Percentiles rank a stretch among this genome's conserved stretches.
Evolutionary conservation across 2,113 vertebrate species (phyloP).

Genomic region (Cromileptes altivelis): DNA sequence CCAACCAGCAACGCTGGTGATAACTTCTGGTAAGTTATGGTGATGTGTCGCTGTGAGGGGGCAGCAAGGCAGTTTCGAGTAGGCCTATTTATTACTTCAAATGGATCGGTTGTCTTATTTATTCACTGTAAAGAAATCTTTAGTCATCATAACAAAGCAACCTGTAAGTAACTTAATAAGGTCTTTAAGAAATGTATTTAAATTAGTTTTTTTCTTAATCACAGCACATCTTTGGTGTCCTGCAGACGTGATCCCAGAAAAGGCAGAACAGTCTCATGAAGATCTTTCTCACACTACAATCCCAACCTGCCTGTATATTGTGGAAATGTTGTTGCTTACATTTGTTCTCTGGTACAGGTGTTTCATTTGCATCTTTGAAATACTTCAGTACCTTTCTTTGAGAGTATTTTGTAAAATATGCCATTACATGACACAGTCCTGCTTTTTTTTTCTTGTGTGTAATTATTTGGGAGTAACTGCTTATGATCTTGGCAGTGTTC

Average conservation of each 20-base stretch:
- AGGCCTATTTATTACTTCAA: background rate
- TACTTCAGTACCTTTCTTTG: conserved; percentile 45
- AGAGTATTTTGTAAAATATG: conserved; percentile 24
- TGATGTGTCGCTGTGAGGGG: background rate
- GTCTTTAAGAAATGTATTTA: background rate
- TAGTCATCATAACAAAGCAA: background rate
- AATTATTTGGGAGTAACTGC: conserved; percentile 32
- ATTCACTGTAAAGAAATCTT: background rate
- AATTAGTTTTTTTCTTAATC: background rate
- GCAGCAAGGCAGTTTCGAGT: background rate
- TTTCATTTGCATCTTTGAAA: conserved; percentile 38
- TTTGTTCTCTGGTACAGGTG: conserved; percentile 27
- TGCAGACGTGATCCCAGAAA: conserved; percentile 4
- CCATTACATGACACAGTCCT: background rate
- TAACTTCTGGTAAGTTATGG: conserved; percentile 11
- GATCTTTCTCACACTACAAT: background rate
- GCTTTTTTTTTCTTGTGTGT: background rate
- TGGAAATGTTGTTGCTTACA: conserved; percentile 45
- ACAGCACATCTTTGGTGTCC: background rate
- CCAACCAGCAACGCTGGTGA: conserved; percentile 82
- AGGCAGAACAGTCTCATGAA: background rate
- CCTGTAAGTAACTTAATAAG: background rate
- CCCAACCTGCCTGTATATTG: conserved; percentile 38
- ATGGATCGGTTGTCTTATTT: background rate
- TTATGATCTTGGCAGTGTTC: conserved; percentile 8